Conservation (phyloP, 2,888 invertebrate genomes). For the Crocallis elinguaria region DNA sequence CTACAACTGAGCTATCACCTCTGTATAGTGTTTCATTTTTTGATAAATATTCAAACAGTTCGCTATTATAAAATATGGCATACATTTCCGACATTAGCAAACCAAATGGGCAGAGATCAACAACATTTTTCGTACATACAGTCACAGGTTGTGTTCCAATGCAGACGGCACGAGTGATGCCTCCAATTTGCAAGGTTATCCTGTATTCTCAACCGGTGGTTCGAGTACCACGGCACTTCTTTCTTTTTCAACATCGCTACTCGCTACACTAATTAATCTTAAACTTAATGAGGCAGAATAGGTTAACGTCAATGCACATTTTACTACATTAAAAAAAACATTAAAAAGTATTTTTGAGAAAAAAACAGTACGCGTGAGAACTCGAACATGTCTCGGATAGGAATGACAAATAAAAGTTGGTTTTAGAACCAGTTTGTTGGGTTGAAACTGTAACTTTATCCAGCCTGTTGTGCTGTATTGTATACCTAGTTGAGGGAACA, state of each 20-base stretch:
- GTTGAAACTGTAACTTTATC: constrained; percentile 25
- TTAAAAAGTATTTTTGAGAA: constrained; percentile 28
- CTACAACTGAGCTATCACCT: no score
- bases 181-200: constrained; percentile 71
- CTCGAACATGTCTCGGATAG: constrained; percentile 46
- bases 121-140: constrained; percentile 63
- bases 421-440: constrained; percentile 60
- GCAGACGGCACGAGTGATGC: constrained; percentile 65
- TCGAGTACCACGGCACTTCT: constrained; percentile 75
- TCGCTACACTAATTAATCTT: constrained; percentile 36
- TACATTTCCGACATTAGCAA: constrained; percentile 2
- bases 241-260: constrained; percentile 75
- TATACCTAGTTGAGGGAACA: constrained; percentile 53
- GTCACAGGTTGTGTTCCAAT: constrained; percentile 74
- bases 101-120: constrained; percentile 6
- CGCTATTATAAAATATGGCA: not conserved
- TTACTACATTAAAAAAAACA: constrained; percentile 38
- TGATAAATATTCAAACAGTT: no score
- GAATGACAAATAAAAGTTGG: constrained; percentile 57
- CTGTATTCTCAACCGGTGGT: constrained; percentile 69
- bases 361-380: constrained; percentile 37
- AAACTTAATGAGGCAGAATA: constrained; percentile 38
- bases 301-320: constrained; percentile 42
- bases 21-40: no score
- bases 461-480: constrained; percentile 15